These are phyloP conservation scores for Henricia sp. DNA, from an alignment of 53 echinoderm and acorn worm genomes.

Conservation along the genomic window DNA sequence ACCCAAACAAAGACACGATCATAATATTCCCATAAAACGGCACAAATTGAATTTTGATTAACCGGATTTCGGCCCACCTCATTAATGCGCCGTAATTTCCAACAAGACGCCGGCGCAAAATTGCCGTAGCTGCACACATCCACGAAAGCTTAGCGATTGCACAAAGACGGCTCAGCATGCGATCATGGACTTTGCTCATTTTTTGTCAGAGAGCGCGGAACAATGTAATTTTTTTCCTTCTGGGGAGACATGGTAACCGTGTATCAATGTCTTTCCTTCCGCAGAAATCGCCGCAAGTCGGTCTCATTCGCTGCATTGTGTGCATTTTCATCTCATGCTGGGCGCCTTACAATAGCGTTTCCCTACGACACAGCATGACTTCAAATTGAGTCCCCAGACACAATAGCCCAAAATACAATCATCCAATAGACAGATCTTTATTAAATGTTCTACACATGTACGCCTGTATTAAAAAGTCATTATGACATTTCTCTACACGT, in stretches of 20 bases:
- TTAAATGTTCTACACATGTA: too few relatives aligned
- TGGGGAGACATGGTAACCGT: not conserved
- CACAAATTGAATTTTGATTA: constrained; percentile 53
- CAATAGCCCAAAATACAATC: too few relatives aligned
- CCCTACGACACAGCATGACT: constrained; percentile 17
- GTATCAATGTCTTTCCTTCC: not conserved
- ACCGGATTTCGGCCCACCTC: not conserved
- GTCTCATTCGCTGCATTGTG: constrained; percentile 1
- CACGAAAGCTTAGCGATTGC: not conserved
- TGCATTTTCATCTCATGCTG: not conserved
- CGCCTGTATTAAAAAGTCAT: too few relatives aligned
- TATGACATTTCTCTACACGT: too few relatives aligned
- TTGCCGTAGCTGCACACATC: not conserved
- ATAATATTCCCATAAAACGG: constrained; percentile 8
- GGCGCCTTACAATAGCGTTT: not conserved
- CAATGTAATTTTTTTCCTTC: too few relatives aligned
- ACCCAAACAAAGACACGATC: not conserved
- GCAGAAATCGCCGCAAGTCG: not conserved
- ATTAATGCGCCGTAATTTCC: not conserved
- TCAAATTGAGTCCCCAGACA: not conserved
- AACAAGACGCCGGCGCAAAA: not conserved
- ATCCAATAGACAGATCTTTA: too few relatives aligned
- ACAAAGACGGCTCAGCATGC: constrained; percentile 36
- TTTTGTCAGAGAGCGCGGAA: not conserved
- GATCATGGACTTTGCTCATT: not conserved